Percentiles rank a stretch among this genome's conserved stretches.
Evolutionary conservation across 2,888 invertebrate genomes (phyloP).

Genomic region (Alviniconcha strummeri): DNA sequence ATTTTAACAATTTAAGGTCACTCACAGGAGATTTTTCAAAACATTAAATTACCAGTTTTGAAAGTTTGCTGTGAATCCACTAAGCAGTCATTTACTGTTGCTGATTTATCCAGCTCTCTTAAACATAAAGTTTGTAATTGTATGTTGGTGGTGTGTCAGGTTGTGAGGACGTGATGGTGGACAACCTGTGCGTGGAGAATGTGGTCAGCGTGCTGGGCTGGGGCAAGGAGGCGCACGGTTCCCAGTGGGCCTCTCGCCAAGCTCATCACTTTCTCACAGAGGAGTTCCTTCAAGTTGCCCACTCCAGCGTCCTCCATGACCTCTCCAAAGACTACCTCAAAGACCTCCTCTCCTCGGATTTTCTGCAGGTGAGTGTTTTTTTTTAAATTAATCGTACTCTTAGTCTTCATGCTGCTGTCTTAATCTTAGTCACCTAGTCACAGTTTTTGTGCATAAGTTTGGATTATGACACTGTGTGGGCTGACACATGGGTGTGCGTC

Average conservation of each 20-base stretch:
- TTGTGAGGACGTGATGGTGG: constrained; percentile 95
- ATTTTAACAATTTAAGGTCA: too few relatives aligned
- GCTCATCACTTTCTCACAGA: constrained; percentile 93
- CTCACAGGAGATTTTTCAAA: too few relatives aligned
- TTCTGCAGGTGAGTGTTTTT: constrained; percentile 75
- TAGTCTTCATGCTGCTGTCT: neutral
- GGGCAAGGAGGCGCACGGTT: constrained; percentile 93
- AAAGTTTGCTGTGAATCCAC: too few relatives aligned
- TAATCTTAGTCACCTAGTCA: neutral
- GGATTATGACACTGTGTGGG: too few relatives aligned
- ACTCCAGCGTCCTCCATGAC: constrained; percentile 83
- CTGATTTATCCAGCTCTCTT: too few relatives aligned
- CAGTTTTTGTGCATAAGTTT: neutral
- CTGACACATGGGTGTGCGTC: too few relatives aligned
- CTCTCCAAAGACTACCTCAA: constrained; percentile 84
- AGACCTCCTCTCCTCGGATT: constrained; percentile 86
- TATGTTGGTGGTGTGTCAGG: constrained; percentile 71
- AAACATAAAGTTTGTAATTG: too few relatives aligned
- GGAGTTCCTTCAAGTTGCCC: constrained; percentile 82
- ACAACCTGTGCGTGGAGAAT: constrained; percentile 89
- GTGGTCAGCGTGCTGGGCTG: constrained; percentile 87
- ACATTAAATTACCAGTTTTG: too few relatives aligned
- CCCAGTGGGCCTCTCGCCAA: constrained; percentile 92
- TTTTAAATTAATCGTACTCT: neutral
- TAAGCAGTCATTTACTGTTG: too few relatives aligned